Base-by-base conservation (phyloP, 2,113 vertebrate genomes). In the Nannospalax galili region DNA sequence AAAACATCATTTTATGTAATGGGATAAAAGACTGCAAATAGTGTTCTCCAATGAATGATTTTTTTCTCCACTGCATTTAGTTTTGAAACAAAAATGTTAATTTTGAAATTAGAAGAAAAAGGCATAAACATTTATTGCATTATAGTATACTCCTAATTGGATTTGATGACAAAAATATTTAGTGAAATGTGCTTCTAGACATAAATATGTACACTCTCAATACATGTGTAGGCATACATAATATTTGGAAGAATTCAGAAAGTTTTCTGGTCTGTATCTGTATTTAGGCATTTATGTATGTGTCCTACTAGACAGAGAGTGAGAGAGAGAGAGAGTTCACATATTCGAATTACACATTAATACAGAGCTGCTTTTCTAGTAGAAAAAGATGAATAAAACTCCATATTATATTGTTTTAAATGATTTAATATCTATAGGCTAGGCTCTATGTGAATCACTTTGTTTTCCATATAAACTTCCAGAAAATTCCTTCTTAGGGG, bases 161-260 rank as follows among this genome's bases (percentile, higher is more conserved):
- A 81, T 95, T 65, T 94, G 19, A 69, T 64, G 20, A 92, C 62
- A 87, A 88, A 91, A 85, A 80, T 48, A n/a, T 67, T 45, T 58
- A 22, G 17, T 7, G 24, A 92, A 62, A 40, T 92, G 4, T 32
- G 73, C 64, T 48, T 75, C 26, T 84, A 30, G 35, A 73, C 35
- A 65, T 40, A 20, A 80, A 80, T 32, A 32, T 79, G 28, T 64
- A 16, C 16, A 64, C 42, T 4, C 5, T 84, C 69, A 78, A 72
- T 73, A 79, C 12, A 32, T 20, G 48, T 62, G 32, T 7, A 22
- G 42, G 73, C 17, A 60, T 9, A 81, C 7, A 87, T 32, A 52
- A 62, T 28, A 30, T 92, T 84, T 48, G 37, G 72, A 92, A 58
- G 12, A 40, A 64, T 48, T 24, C 3, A 48, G 22, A 58, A 58